A percentile compares a stretch with the other conserved stretches of the same genome.
phyloP scores from a whole-genome alignment of 2,888 invertebrate genomes.

The Belgica antarctica region DNA sequence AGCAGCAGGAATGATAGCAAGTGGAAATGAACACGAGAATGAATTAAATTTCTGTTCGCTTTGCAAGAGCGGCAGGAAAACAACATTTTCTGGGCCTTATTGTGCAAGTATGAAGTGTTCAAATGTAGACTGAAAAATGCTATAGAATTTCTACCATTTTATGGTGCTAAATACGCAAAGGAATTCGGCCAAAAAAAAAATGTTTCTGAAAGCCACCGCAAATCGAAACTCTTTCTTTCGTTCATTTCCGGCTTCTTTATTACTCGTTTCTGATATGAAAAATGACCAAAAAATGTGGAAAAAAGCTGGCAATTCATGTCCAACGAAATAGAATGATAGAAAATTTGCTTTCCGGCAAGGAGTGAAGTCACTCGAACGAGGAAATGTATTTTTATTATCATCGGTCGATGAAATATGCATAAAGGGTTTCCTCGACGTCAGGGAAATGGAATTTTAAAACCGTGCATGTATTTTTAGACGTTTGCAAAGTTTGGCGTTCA shows the following conservation, averaged over 20 bases:
- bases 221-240: background rate
- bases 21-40: conserved; percentile 18
- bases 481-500: too few species aligned
- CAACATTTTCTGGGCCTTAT: conserved; percentile 18
- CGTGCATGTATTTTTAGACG: too few species aligned
- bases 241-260: conserved; percentile 1
- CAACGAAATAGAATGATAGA: conserved; percentile 27
- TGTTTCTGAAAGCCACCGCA: background rate
- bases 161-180: conserved; percentile 31
- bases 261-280: background rate
- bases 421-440: too few species aligned
- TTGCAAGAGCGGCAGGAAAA: conserved; percentile 16
- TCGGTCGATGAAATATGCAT: background rate
- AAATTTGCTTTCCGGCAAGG: conserved; percentile 16
- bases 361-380: background rate
- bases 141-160: conserved; percentile 37
- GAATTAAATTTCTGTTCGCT: conserved; percentile 39
- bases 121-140: conserved; percentile 27
- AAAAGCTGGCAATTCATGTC: background rate
- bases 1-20: background rate
- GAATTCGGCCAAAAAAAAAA: conserved; percentile 14
- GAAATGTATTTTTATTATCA: conserved; percentile 21
- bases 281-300: background rate
- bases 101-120: background rate
- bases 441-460: too few species aligned